These are phyloP conservation scores for Melanitta fusca DNA, from an alignment of 2,797 vertebrate species.

Conservation along the genomic window DNA sequence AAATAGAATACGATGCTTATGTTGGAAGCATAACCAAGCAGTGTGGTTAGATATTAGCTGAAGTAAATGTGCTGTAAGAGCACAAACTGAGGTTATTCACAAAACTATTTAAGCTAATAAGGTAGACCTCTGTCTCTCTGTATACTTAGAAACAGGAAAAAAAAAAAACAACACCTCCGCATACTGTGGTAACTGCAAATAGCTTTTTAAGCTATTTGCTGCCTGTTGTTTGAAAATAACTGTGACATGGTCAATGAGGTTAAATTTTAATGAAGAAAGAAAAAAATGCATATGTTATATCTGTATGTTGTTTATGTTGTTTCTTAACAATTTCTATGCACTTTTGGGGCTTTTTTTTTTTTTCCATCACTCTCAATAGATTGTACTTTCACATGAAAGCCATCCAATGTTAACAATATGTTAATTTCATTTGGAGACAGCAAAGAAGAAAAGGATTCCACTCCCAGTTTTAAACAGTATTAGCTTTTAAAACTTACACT, in stretches of 20 bases:
- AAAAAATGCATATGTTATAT: neutral
- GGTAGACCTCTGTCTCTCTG: neutral
- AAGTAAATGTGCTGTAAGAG: neutral
- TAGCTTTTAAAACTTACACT: neutral
- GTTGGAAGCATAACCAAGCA: neutral
- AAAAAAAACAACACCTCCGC: too few relatives aligned
- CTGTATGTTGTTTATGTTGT: neutral
- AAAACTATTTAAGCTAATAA: neutral
- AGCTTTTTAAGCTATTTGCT: neutral
- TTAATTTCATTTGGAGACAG: neutral
- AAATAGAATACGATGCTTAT: neutral
- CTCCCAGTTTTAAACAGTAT: neutral
- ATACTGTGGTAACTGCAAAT: neutral
- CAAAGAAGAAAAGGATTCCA: neutral
- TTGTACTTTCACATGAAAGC: neutral
- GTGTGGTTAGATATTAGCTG: neutral
- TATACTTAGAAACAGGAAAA: neutral
- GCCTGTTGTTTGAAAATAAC: neutral
- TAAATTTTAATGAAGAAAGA: neutral
- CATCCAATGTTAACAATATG: neutral
- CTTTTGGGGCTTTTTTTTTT: neutral
- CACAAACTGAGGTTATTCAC: neutral
- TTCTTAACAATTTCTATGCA: neutral
- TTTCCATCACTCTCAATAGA: neutral
- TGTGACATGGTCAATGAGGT: neutral